Percentiles rank a stretch among this genome's conserved stretches.
Evolutionary conservation across 1,140 invertebrate species (phyloP).

Genomic region (Calycopis cecrops): DNA sequence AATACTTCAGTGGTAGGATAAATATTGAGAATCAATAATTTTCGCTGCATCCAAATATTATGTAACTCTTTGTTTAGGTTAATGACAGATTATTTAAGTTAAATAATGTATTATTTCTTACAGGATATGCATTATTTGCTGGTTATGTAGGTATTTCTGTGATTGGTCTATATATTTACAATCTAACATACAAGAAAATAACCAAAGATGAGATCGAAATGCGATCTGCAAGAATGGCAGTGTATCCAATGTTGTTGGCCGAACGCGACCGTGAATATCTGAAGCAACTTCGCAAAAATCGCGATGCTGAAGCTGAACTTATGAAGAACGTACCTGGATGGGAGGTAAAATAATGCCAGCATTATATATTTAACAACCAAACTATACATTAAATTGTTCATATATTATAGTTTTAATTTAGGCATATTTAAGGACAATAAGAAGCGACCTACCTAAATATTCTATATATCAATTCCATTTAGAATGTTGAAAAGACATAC

Average conservation of each 20-base stretch:
- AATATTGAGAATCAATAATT: constrained; percentile 8
- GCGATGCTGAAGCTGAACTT: constrained; percentile 88
- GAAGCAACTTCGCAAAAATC: constrained; percentile 86
- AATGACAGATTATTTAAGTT: not conserved
- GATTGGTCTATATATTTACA: constrained; percentile 76
- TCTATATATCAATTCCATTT: too few relatives aligned
- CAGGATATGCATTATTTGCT: constrained; percentile 77
- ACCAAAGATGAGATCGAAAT: constrained; percentile 81
- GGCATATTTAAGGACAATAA: too few relatives aligned
- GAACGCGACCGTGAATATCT: constrained; percentile 89
- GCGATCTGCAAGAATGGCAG: constrained; percentile 82
- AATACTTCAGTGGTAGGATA: constrained; percentile 80
- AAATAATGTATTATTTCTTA: constrained; percentile 2
- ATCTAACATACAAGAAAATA: constrained; percentile 72
- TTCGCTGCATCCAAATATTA: constrained; percentile 33
- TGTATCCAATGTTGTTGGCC: constrained; percentile 85
- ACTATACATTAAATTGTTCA: too few relatives aligned
- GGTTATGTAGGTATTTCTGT: constrained; percentile 78
- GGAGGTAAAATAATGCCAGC: constrained; percentile 72
- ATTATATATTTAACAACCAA: not conserved
- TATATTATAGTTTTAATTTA: too few relatives aligned
- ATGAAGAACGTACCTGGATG: constrained; percentile 93
- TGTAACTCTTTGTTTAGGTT: constrained; percentile 51
- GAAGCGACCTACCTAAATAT: too few relatives aligned
- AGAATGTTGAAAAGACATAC: too few relatives aligned